phyloP scores from a whole-genome alignment of 2,113 vertebrate genomes.

The Boleophthalmus pectinirostris region DNA sequence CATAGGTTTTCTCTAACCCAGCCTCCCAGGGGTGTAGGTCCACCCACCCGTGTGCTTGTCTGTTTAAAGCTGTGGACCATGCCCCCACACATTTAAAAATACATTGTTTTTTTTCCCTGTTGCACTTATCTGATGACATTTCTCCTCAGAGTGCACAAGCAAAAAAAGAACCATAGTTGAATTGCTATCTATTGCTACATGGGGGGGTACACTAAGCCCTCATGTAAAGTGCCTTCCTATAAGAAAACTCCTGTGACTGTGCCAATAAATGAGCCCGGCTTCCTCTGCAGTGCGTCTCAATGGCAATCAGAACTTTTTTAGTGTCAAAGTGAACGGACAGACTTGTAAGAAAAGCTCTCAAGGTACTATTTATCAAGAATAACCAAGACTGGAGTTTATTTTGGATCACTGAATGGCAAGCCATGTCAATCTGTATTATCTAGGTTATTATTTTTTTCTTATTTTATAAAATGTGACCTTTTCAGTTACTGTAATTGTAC shows the following conservation, averaged over 20 bases:
- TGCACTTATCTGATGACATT: conserved; percentile 59
- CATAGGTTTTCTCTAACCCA: conserved; percentile 39
- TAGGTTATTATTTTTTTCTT: conserved; percentile 30
- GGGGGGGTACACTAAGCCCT: conserved; percentile 46
- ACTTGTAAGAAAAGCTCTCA: conserved; percentile 48
- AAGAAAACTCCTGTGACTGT: conserved; percentile 67
- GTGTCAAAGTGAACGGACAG: conserved; percentile 27
- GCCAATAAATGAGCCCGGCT: conserved; percentile 73
- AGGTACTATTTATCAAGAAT: conserved; percentile 63
- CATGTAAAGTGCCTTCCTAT: conserved; percentile 76
- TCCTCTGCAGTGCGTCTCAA: conserved; percentile 70
- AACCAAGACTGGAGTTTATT: conserved; percentile 35
- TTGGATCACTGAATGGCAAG: conserved; percentile 64
- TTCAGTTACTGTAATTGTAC: conserved; percentile 61
- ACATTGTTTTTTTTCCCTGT: conserved; percentile 14
- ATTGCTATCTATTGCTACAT: conserved; percentile 67
- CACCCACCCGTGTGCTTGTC: conserved; percentile 29
- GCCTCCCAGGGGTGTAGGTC: conserved; percentile 15
- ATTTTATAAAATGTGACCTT: conserved; percentile 65
- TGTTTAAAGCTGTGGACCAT: conserved; percentile 45
- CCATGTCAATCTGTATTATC: conserved; percentile 66
- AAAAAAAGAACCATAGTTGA: conserved; percentile 63
- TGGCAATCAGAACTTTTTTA: conserved; percentile 73
- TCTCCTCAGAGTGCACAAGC: conserved; percentile 58
- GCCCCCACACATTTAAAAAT: conserved; percentile 14